Conservation (phyloP, 2,797 vertebrate genomes). For the Ceyx erithaca region DNA sequence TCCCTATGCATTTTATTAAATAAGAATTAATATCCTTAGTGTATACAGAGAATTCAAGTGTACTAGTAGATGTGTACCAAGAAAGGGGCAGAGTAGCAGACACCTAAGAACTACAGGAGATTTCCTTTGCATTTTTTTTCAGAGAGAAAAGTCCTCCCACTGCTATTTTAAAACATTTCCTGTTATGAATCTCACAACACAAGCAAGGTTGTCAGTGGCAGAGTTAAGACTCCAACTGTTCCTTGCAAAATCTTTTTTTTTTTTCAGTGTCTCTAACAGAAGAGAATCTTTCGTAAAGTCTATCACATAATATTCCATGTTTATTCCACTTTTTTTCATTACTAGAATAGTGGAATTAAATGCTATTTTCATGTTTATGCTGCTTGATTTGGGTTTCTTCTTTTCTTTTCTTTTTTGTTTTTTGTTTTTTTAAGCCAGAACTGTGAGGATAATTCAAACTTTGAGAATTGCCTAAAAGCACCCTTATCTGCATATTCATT, state of each 20-base stretch:
- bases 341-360: not conserved
- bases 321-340: not conserved
- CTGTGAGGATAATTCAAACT: not conserved
- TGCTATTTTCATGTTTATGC: not conserved
- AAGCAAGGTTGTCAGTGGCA: not conserved
- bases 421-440: not conserved
- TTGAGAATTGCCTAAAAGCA: not conserved
- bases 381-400: not conserved
- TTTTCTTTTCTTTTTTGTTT: not conserved
- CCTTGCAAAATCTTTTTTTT: not conserved
- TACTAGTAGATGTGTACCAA: not conserved
- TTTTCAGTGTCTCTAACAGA: not conserved
- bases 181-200: not conserved
- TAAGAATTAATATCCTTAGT: not conserved
- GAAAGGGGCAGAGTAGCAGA: not conserved
- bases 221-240: not conserved
- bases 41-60: not conserved
- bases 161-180: not conserved
- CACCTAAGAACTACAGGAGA: not conserved
- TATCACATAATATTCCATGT: not conserved
- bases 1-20: not conserved
- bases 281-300: not conserved
- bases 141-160: not conserved
- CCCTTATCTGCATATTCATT: not conserved
- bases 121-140: not conserved